phyloP scores from a whole-genome alignment of 2,797 vertebrate species.

The Rousettus madagascariensis region DNA sequence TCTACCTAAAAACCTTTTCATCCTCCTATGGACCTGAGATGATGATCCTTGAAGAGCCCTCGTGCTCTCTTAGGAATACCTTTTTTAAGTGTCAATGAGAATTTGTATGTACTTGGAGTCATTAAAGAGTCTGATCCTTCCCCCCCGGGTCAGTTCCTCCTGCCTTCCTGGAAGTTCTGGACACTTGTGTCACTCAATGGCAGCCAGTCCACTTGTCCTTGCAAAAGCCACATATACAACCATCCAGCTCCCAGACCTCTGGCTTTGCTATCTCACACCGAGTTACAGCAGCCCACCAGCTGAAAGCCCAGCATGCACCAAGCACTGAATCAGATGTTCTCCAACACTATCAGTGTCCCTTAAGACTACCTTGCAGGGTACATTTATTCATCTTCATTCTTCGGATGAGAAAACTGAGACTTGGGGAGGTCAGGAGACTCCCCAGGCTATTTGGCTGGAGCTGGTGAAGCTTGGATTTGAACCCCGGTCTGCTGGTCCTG shows the following conservation, averaged over 20 bases:
- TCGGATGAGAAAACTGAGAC: not conserved
- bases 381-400: not conserved
- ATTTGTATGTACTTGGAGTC: not conserved
- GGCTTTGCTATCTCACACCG: not conserved
- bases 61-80: not conserved
- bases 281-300: not conserved
- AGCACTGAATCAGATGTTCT: not conserved
- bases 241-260: not conserved
- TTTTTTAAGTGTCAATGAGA: not conserved
- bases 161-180: not conserved
- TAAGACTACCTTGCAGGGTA: not conserved
- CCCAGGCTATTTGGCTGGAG: not conserved
- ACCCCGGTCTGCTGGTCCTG: not conserved
- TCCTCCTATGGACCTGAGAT: not conserved
- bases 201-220: not conserved
- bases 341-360: not conserved
- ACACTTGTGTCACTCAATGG: not conserved
- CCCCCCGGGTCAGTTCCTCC: not conserved
- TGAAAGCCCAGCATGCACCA: not conserved
- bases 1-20: not conserved
- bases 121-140: not conserved
- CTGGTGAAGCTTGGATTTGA: not conserved
- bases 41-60: not conserved
- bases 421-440: not conserved
- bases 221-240: not conserved